Base-by-base conservation (phyloP, 2,113 vertebrate species). In the Zosterops lateralis region DNA sequence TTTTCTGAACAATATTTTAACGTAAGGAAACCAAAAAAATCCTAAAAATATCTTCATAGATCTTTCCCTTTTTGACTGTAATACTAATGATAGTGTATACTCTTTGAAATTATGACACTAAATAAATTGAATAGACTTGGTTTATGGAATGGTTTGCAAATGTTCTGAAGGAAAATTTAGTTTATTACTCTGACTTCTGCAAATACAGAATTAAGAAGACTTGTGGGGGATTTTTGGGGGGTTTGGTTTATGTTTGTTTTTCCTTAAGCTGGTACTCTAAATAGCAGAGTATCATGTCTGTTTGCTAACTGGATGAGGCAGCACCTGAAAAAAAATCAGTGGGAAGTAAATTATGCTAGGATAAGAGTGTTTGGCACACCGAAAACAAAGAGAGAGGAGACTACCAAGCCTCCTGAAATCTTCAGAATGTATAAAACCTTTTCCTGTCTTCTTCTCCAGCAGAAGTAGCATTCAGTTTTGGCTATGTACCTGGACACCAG, bases 401-500 rank as follows among this genome's bases (percentile, higher is more conserved):
- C 36, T 21, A 51, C 22, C 14, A 34, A 42, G 31, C 8, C 24
- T n/a, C 13, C 60, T 77, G 18, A 75, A 78, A 44, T 50, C 50
- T 84, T 81, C 44, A 72, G 76, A 79, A 73, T 0, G 0, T 62
- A 44, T 61, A 77, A 92, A 95, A 66, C 22, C 14, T 76, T 83
- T 93, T 88, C 57, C 87, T 78, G 45, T 83, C 28, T 1, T 87
- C 83, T 84, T 68, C 84, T 95, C 31, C 60, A 87, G 62, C 70
- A 96, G 47, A 73, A 94, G 76, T 20, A 79, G 42, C 74, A 18
- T 89, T 92, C 57, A 14, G 3, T 84, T 92, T 89, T 96, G 90
- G 80, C 94, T 93, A 6, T 31, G 66, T 95, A 96, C 86, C 80
- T 96, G 93, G 57, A 94, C 85, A 92, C 34, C 53, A 95, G 78